phyloP scores from a whole-genome alignment of 1,140 invertebrate species.

The Pogonomyrmex barbatus region DNA sequence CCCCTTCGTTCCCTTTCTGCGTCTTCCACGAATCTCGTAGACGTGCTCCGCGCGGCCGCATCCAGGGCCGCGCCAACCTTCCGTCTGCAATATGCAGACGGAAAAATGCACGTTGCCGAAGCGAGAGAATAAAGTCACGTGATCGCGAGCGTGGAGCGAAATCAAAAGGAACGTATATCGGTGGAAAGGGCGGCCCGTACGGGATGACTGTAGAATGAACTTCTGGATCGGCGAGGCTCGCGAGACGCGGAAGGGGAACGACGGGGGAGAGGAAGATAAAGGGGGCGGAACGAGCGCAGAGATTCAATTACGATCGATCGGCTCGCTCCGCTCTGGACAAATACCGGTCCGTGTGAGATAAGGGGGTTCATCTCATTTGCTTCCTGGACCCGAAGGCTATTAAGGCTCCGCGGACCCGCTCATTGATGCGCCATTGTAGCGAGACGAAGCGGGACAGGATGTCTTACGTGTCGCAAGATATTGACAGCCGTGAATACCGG shows the following conservation, averaged over 20 bases:
- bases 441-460: conserved; percentile 26
- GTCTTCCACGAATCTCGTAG: conserved; percentile 50
- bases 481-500: background rate
- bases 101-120: conserved; percentile 64
- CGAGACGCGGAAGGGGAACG: conserved; percentile 22
- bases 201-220: conserved; percentile 57
- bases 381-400: conserved; percentile 73
- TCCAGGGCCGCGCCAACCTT: conserved; percentile 30
- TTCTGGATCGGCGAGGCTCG: conserved; percentile 17
- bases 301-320: conserved; percentile 77
- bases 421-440: conserved; percentile 69
- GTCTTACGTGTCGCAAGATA: conserved; percentile 13
- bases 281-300: conserved; percentile 68
- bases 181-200: conserved; percentile 31
- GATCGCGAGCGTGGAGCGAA: conserved; percentile 43
- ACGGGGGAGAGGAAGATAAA: conserved; percentile 40
- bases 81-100: conserved; percentile 47
- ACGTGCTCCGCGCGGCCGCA: background rate
- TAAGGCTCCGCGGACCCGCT: conserved; percentile 62
- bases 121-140: conserved; percentile 70
- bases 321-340: conserved; percentile 70
- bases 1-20: conserved; percentile 49
- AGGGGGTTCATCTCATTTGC: conserved; percentile 70
- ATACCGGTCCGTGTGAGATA: conserved; percentile 73
- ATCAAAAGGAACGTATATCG: conserved; percentile 62